These are phyloP conservation scores for Belonocnema kinseyi DNA, from an alignment of 1,140 invertebrate genomes.

Conservation along the genomic window DNA sequence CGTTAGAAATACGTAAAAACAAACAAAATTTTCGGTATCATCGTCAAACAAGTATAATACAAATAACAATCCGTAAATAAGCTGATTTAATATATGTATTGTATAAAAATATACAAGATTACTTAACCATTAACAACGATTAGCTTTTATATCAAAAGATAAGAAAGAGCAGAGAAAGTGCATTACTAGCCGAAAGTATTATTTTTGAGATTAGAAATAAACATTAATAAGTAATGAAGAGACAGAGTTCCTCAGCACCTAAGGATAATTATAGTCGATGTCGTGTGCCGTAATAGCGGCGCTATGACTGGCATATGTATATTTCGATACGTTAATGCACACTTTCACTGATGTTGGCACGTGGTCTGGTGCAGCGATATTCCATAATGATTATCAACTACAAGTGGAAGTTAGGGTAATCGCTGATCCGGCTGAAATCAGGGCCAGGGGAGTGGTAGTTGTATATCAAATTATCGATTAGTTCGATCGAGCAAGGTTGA, in stretches of 20 bases:
- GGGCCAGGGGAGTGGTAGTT: conserved; percentile 12
- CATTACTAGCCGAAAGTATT: too few relatives aligned
- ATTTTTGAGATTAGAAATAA: too few relatives aligned
- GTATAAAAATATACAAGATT: too few relatives aligned
- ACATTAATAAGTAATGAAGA: neutral
- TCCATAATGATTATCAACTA: conserved; percentile 22
- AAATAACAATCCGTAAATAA: too few relatives aligned
- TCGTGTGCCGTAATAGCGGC: conserved; percentile 59
- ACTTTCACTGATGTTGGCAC: conserved; percentile 58
- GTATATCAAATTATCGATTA: conserved; percentile 24
- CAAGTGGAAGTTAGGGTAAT: conserved; percentile 24
- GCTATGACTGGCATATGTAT: conserved; percentile 55
- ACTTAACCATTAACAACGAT: too few relatives aligned
- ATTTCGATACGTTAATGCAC: conserved; percentile 55
- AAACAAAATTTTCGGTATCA: too few relatives aligned
- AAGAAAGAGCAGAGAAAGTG: neutral
- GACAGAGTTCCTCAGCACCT: conserved; percentile 43
- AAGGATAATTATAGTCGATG: conserved; percentile 50
- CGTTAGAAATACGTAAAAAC: too few relatives aligned
- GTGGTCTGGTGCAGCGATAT: conserved; percentile 42
- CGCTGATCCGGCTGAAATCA: conserved; percentile 1
- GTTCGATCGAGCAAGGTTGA: conserved; percentile 23
- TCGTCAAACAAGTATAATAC: too few relatives aligned
- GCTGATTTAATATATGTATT: too few relatives aligned
- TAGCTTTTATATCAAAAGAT: neutral